Base-by-base conservation (phyloP, 2,888 invertebrate genomes). In the Chymomyza fuscimana region DNA sequence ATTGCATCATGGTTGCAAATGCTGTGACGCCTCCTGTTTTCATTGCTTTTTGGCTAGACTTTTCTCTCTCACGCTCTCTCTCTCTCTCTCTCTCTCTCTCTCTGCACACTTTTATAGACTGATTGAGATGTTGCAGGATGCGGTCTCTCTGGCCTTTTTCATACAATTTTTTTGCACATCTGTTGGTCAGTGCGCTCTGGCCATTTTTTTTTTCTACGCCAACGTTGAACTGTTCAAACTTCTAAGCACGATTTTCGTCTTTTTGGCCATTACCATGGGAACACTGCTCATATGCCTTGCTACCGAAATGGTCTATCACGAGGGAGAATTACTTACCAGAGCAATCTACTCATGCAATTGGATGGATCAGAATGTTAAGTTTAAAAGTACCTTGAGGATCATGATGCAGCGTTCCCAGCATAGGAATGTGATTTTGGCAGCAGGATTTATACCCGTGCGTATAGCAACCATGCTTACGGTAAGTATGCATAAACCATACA, bases 391-490 rank as follows among this genome's bases (percentile, higher is more conserved):
- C 10, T 12, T 87, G 4, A 83, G 92, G 63, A 87, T 93, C 19
- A 91, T 93, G 50, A 92, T 94, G 90, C 91, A 92, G 66, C 91
- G 93, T 1, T 92, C 94, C 81, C 93, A 93, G 81, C 92, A 90
- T n/a, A 91, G 93, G 0, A 91, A 93, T 40, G 89, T 92, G 7
- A 92, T 94, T 69, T 92, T 91, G 72, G 93, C 93, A 5, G 93
- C 93, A 0, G 91, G 91, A 62, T 90, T 93, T 63, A 92, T 94
- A 67, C 92, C 93, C 0, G 87, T 94, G 5, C 92, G 92, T 1
- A 87, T 93, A 69, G 92, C 92, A n/a, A 93, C 93, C 2, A 93
- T 94, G 83, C 89, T 93, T 5, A 72, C 92, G 88, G 94, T 94
- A 71, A 22, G 78, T 74, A 7, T 2, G 6, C 9, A 15, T 32